phyloP scores from a whole-genome alignment of 35 echinoderm and acorn worm species.

The Eucidaris tribuloides region DNA sequence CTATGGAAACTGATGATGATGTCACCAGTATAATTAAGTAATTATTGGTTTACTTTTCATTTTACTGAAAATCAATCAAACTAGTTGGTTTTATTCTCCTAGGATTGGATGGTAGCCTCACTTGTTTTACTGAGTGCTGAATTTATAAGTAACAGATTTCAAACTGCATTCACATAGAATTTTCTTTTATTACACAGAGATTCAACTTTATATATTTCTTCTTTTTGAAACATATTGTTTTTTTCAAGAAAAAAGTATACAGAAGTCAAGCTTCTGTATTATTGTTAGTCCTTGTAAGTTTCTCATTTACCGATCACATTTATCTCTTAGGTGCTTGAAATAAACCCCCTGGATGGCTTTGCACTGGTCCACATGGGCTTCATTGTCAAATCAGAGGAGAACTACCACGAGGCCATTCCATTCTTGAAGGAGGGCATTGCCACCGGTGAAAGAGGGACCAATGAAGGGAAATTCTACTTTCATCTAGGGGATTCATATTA shows the following conservation, averaged over 20 bases:
- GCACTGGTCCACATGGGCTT: constrained; percentile 87
- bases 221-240: neutral
- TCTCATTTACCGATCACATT: neutral
- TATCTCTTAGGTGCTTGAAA: constrained; percentile 42
- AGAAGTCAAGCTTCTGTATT: neutral
- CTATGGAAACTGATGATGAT: too few species aligned
- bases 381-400: constrained; percentile 79
- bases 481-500: constrained; percentile 81
- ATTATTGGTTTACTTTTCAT: too few species aligned
- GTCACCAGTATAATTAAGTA: too few species aligned
- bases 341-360: constrained; percentile 69
- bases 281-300: neutral
- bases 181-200: neutral
- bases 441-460: constrained; percentile 59
- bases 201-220: neutral
- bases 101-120: too few species aligned
- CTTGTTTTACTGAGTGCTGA: too few species aligned
- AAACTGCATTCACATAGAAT: neutral
- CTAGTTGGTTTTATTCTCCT: too few species aligned
- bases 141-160: too few species aligned
- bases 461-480: constrained; percentile 90
- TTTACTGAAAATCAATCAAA: too few species aligned
- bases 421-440: constrained; percentile 63
- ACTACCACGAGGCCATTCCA: constrained; percentile 69
- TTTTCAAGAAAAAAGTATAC: too few species aligned